phyloP scores from a whole-genome alignment of 1,140 invertebrate species.

The Trachelipus rathkii region DNA sequence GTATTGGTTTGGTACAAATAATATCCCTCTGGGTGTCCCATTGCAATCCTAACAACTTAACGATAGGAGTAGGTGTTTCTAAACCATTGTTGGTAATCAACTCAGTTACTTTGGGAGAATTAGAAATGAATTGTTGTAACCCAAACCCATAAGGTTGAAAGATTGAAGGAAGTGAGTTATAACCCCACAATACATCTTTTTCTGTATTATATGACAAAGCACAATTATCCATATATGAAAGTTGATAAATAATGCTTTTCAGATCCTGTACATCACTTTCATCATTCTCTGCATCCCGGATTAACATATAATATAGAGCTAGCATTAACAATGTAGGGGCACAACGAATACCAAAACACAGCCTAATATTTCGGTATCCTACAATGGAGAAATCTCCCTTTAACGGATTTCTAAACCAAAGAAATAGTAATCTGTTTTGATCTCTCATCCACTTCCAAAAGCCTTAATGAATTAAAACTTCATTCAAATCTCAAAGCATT shows the following conservation, averaged over 20 bases:
- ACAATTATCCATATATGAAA: conserved; percentile 16
- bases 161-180: neutral
- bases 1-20: neutral
- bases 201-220: neutral
- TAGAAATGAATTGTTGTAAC: conserved; percentile 17
- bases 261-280: neutral
- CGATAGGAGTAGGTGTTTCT: neutral
- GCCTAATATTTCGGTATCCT: conserved; percentile 9
- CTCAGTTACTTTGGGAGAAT: neutral
- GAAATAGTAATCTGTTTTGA: conserved; percentile 22
- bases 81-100: neutral
- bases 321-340: conserved; percentile 16
- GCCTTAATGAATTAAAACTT: neutral
- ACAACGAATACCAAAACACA: conserved; percentile 18
- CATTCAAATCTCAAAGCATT: conserved; percentile 7
- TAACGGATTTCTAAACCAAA: conserved; percentile 13
- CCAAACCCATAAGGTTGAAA: conserved; percentile 1
- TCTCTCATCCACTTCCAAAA: neutral
- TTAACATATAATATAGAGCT: conserved; percentile 4
- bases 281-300: neutral
- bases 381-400: conserved; percentile 13
- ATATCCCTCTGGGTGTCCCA: neutral
- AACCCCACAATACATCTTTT: neutral
- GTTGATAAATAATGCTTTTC: neutral
- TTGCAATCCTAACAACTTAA: neutral